Conservation (phyloP, 2,888 invertebrate species). For the Pandemis heparana region DNA sequence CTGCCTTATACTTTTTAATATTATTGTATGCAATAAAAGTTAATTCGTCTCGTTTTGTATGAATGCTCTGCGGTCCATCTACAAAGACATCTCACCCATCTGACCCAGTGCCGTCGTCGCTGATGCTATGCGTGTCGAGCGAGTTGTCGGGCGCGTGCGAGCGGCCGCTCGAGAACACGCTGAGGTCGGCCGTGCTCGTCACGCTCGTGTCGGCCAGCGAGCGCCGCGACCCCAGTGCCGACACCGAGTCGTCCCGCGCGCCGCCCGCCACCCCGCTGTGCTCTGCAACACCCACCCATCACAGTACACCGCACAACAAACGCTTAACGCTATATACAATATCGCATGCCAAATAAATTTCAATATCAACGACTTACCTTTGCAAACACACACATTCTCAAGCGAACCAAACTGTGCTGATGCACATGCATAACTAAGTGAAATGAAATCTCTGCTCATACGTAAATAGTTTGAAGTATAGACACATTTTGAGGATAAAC, state of each 20-base stretch:
- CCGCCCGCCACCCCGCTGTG: constrained; percentile 76
- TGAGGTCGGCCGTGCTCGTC: constrained; percentile 93
- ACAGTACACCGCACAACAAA: constrained; percentile 34
- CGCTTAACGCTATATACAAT: background rate
- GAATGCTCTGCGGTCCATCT: constrained; percentile 55
- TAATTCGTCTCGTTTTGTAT: constrained; percentile 1
- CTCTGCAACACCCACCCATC: constrained; percentile 58
- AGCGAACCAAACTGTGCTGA: constrained; percentile 57
- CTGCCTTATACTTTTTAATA: too few species aligned
- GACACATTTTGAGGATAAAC: constrained; percentile 49
- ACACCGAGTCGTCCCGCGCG: constrained; percentile 87
- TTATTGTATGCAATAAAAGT: too few species aligned
- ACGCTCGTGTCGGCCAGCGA: constrained; percentile 94
- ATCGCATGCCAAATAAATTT: constrained; percentile 47
- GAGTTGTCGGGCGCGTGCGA: constrained; percentile 91
- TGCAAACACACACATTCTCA: constrained; percentile 56
- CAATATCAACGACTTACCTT: constrained; percentile 54
- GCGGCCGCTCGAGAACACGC: constrained; percentile 91
- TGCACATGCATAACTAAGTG: constrained; percentile 62
- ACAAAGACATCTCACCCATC: constrained; percentile 85
- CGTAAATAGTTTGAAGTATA: constrained; percentile 41
- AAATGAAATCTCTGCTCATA: constrained; percentile 75
- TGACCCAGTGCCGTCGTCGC: constrained; percentile 90
- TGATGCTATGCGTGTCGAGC: constrained; percentile 91
- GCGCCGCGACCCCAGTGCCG: constrained; percentile 90